Evolutionary conservation across 2,113 vertebrate species (phyloP).

Genomic region (Menura novaehollandiae): DNA sequence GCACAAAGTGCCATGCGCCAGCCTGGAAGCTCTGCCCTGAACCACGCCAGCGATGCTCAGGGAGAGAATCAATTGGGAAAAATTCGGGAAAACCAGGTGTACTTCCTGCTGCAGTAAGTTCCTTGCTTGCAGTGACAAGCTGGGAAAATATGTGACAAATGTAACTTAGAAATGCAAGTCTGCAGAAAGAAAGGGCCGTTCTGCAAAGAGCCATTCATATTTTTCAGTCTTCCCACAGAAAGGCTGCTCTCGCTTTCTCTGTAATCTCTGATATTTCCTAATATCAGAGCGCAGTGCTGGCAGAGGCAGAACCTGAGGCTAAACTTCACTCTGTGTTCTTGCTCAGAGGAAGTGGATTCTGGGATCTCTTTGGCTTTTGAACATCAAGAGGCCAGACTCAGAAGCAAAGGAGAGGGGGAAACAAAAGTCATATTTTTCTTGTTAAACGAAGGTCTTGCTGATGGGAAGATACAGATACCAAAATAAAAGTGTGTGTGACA

Average conservation of each 20-base stretch:
- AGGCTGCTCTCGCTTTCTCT: neutral
- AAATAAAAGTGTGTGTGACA: neutral
- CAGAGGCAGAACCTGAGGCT: slow-evolving; percentile 64
- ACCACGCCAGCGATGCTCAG: fast-evolving
- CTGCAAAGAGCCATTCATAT: neutral
- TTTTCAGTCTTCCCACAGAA: neutral
- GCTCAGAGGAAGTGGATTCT: slow-evolving; percentile 64
- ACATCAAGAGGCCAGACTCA: slow-evolving; percentile 6
- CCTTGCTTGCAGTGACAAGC: neutral
- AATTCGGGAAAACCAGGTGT: neutral
- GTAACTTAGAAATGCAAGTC: neutral
- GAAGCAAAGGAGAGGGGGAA: neutral
- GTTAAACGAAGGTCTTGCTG: slow-evolving; percentile 53
- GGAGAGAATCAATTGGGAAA: neutral
- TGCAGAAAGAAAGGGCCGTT: neutral
- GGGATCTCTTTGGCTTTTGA: slow-evolving; percentile 52
- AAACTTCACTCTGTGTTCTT: slow-evolving; percentile 61
- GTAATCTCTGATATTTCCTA: neutral
- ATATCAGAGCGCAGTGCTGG: neutral
- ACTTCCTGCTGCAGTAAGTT: neutral
- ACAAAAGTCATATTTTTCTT: slow-evolving; percentile 35
- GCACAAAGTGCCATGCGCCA: neutral
- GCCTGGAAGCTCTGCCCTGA: neutral
- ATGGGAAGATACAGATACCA: slow-evolving; percentile 37
- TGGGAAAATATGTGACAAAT: neutral